Evolutionary conservation across 2,888 invertebrate species (phyloP).

Genomic region (Lordiphosa fenestrarum): DNA sequence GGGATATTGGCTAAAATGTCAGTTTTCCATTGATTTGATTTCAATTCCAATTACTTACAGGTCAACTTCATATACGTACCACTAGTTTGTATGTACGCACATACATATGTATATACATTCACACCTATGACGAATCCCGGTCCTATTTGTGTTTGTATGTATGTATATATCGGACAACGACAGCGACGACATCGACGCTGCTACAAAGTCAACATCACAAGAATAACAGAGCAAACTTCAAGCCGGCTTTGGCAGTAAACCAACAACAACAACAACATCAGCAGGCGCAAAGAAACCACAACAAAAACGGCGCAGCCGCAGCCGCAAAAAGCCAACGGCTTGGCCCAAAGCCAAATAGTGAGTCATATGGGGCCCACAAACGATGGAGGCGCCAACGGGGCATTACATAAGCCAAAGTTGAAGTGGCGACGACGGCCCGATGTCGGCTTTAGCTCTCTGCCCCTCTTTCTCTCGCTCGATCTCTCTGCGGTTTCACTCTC

Average conservation of each 20-base stretch:
- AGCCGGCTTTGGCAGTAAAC: conserved; percentile 55
- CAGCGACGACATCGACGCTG: conserved; percentile 17
- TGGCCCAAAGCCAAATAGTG: conserved; percentile 19
- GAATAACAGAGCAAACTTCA: conserved; percentile 40
- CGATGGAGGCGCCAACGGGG: conserved; percentile 46
- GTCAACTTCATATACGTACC: neutral
- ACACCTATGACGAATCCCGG: conserved; percentile 4
- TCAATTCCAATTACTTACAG: neutral
- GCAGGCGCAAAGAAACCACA: conserved; percentile 26
- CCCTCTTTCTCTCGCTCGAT: conserved; percentile 19
- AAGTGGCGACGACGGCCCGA: conserved; percentile 8
- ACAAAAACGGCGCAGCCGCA: conserved; percentile 23
- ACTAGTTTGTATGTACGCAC: neutral
- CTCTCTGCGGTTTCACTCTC: conserved; percentile 2
- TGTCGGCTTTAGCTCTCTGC: conserved; percentile 37
- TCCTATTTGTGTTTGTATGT: conserved; percentile 4
- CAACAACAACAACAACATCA: conserved; percentile 31
- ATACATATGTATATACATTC: conserved; percentile 8
- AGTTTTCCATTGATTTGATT: neutral
- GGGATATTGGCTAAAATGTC: too few species aligned
- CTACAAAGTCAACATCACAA: conserved; percentile 47
- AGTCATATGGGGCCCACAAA: conserved; percentile 17
- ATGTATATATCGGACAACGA: neutral
- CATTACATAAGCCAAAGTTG: conserved; percentile 54
- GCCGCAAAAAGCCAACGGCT: conserved; percentile 7